Percentiles rank a stretch among this genome's conserved stretches.
These are phyloP conservation scores for Drosophila siamana DNA, from an alignment of 2,888 invertebrate species.

Conservation along the genomic window DNA sequence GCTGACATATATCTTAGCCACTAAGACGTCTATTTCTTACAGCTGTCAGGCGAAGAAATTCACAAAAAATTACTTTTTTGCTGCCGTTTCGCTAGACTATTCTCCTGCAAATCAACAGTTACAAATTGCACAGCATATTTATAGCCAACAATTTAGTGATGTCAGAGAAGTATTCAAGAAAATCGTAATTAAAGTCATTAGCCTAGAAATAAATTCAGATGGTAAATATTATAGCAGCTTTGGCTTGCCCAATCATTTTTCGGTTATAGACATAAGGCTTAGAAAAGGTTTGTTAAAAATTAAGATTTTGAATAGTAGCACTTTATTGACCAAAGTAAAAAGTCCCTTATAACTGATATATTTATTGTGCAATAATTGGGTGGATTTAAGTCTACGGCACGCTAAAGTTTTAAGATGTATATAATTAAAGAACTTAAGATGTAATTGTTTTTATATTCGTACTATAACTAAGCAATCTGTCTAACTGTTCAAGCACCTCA, in stretches of 20 bases:
- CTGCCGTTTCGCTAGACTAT: background rate
- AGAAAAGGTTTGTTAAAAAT: no score
- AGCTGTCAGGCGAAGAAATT: background rate
- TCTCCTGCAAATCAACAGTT: background rate
- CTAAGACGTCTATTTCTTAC: background rate
- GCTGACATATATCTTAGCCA: background rate
- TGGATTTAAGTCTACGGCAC: conserved; percentile 4
- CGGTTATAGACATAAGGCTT: no score
- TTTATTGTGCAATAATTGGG: background rate
- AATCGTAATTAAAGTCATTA: no score
- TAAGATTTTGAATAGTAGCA: no score
- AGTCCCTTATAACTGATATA: no score
- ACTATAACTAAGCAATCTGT: conserved; percentile 4
- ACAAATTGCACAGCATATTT: background rate
- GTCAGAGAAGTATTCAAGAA: background rate
- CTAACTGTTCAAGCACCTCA: conserved; percentile 19
- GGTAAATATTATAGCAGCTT: no score
- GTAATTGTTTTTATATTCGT: conserved; percentile 12
- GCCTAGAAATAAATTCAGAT: no score
- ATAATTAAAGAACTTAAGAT: background rate
- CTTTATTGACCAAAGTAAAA: no score
- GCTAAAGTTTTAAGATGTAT: background rate
- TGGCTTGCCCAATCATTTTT: no score
- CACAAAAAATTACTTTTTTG: background rate
- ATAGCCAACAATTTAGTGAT: background rate